phyloP scores from a whole-genome alignment of 2,888 invertebrate genomes.

The Diarsia brunnea region DNA sequence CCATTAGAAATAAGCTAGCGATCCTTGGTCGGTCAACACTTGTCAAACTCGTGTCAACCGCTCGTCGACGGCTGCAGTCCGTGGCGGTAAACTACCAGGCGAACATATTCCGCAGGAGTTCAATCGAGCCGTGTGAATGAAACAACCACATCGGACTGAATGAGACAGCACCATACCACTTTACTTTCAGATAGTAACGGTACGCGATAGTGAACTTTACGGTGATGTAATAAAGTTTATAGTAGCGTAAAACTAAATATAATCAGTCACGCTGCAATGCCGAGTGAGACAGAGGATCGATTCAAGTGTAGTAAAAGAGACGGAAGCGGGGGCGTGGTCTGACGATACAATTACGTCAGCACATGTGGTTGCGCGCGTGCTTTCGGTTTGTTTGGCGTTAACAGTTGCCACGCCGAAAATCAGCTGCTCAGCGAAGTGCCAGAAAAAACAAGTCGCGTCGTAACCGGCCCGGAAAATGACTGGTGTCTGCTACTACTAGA shows the following conservation, averaged over 20 bases:
- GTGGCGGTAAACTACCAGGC: slow-evolving; percentile 90
- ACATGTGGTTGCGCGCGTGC: slow-evolving; percentile 84
- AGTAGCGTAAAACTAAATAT: slow-evolving; percentile 61
- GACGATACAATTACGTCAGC: slow-evolving; percentile 81
- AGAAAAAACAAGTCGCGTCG: slow-evolving; percentile 75
- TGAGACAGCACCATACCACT: slow-evolving; percentile 70
- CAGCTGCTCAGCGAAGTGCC: slow-evolving; percentile 82
- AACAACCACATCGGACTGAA: slow-evolving; percentile 73
- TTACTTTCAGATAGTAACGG: slow-evolving; percentile 61
- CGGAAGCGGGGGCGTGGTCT: slow-evolving; percentile 78
- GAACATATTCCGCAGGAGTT: slow-evolving; percentile 78
- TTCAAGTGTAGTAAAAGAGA: slow-evolving; percentile 75
- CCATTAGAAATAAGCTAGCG: slow-evolving; percentile 48
- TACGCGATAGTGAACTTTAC: slow-evolving; percentile 73
- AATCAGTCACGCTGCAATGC: slow-evolving; percentile 82
- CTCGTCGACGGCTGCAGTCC: slow-evolving; percentile 89
- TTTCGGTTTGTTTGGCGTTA: slow-evolving; percentile 80
- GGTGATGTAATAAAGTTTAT: slow-evolving; percentile 65
- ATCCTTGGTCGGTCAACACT: slow-evolving; percentile 80
- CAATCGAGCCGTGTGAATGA: slow-evolving; percentile 70
- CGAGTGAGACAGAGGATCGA: slow-evolving; percentile 75
- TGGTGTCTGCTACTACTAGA: slow-evolving; percentile 58
- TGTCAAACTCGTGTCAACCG: slow-evolving; percentile 88
- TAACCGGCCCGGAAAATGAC: slow-evolving; percentile 63
- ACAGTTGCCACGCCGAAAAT: slow-evolving; percentile 86